phyloP scores from a whole-genome alignment of 2,113 vertebrate species.

The Erythrocercus mccallii region DNA sequence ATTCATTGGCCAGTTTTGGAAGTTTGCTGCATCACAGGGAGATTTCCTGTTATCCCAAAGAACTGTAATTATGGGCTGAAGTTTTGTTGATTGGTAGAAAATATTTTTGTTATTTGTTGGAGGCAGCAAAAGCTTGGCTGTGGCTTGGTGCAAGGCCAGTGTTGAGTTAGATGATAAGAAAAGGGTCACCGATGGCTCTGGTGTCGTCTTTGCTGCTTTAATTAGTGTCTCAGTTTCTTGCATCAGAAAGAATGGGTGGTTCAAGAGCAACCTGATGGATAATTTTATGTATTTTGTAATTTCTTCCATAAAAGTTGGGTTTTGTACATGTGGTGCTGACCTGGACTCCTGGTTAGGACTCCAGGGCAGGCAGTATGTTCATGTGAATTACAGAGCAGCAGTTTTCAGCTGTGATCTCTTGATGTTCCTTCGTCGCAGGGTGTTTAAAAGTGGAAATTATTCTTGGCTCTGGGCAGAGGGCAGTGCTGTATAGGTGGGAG shows the following conservation, averaged over 20 bases:
- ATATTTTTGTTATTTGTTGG: not conserved
- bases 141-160: not conserved
- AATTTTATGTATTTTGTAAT: not conserved
- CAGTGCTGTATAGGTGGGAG: not conserved
- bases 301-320: not conserved
- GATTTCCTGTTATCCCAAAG: not conserved
- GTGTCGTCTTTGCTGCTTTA: not conserved
- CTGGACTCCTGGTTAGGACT: not conserved
- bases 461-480: not conserved
- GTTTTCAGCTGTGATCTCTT: not conserved
- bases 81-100: not conserved
- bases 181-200: not conserved
- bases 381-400: not conserved
- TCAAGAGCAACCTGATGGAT: not conserved
- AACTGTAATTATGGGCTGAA: not conserved
- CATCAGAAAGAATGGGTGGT: not conserved
- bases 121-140: not conserved
- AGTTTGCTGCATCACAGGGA: not conserved
- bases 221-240: not conserved
- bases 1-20: not conserved
- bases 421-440: not conserved
- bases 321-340: not conserved
- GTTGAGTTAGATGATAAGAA: not conserved
- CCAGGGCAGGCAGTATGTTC: fast-evolving
- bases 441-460: not conserved